Percentiles rank a stretch among this genome's conserved stretches.
These are phyloP conservation scores for Sinotaia quadrata DNA, from an alignment of 2,888 invertebrate species.

Conservation along the genomic window DNA sequence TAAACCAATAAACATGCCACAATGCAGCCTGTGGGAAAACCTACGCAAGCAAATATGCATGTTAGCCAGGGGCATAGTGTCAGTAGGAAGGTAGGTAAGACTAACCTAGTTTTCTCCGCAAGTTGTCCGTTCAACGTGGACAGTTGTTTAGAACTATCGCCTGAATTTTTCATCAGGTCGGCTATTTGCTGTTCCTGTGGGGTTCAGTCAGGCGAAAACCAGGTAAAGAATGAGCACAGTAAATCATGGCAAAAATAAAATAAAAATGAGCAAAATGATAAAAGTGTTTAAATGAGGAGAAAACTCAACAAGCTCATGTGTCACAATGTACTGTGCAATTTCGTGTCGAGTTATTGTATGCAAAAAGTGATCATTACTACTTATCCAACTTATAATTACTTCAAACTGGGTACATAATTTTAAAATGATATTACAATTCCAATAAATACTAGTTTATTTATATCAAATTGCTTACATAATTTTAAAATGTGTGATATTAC, in stretches of 20 bases:
- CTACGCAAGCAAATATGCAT: not conserved
- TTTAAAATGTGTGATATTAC: too few species aligned
- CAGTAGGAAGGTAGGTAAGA: conserved; percentile 32
- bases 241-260: not conserved
- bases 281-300: not conserved
- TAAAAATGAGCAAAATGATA: not conserved
- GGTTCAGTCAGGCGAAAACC: conserved; percentile 19
- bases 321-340: too few species aligned
- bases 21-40: not conserved
- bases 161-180: conserved; percentile 70
- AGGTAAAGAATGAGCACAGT: conserved; percentile 4
- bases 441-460: too few species aligned
- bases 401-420: too few species aligned
- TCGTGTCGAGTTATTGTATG: too few species aligned
- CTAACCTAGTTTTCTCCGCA: conserved; percentile 70
- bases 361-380: too few species aligned
- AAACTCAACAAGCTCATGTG: not conserved
- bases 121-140: conserved; percentile 68
- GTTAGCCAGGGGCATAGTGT: not conserved
- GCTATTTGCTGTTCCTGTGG: conserved; percentile 66
- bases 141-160: conserved; percentile 70
- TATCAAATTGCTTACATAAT: too few species aligned
- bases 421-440: too few species aligned
- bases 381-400: too few species aligned
- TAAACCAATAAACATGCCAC: too few species aligned